Conservation (phyloP, 2,797 vertebrate species). For the Anniella stebbinsi region DNA sequence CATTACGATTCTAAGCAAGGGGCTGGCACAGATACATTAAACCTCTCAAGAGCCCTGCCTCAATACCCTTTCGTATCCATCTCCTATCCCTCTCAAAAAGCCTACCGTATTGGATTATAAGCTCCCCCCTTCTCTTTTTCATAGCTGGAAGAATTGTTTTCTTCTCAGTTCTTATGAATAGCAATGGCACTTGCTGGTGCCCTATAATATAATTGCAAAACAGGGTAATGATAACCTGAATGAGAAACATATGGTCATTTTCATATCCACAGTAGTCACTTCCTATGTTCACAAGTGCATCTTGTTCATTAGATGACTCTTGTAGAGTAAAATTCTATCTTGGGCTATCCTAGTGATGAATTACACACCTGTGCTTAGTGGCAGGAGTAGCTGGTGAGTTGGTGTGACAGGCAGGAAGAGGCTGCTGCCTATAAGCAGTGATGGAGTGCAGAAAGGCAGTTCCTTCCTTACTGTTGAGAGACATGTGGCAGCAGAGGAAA, state of each 20-base stretch:
- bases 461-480: background rate
- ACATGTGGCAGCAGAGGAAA: background rate
- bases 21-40: slow-evolving; percentile 10
- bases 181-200: background rate
- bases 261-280: background rate
- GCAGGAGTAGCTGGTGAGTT: background rate
- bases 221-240: background rate
- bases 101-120: background rate
- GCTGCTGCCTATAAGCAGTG: background rate
- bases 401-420: background rate
- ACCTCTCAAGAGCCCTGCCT: background rate
- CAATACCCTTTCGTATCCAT: slow-evolving; percentile 12
- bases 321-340: background rate
- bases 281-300: background rate
- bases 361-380: background rate
- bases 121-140: background rate
- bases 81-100: background rate
- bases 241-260: background rate
- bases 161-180: background rate
- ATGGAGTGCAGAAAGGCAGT: background rate
- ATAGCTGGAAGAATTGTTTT: background rate
- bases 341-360: background rate
- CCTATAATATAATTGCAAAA: slow-evolving; percentile 8
- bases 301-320: background rate
- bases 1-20: slow-evolving; percentile 31